Evolutionary conservation across 2,797 vertebrate genomes (phyloP), one percentile per base, ranked within the genome.

Genomic region (Gobionotothen gibberifrons): DNA sequence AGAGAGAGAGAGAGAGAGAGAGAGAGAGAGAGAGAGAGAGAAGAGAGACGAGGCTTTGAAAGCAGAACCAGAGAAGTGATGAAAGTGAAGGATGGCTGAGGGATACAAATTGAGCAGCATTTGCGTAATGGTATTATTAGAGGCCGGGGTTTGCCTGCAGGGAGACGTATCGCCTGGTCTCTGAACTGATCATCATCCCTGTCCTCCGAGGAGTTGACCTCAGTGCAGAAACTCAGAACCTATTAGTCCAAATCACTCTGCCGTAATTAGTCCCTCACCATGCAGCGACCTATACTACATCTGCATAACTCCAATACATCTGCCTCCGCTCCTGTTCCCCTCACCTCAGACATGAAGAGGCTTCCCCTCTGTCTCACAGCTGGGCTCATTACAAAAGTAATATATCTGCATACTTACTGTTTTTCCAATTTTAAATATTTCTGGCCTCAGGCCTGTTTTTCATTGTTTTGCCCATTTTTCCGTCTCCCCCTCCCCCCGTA

Each of bases 161-260:
- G 69, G 82, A 84, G 57, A 79, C 48, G 26, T 67, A 84, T 90
- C 16, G 52, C 79, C 71, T 74, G 78, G 78, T 74, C 64, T 86
- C 77, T 67, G 79, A 82, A 77, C 82, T 70, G 85, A 87, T 88
- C 80, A 74, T 84, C 56, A 69, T 76, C 36, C 86, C 55, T 76
- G 74, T 79, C 78, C 89, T 87, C 82, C 69, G 68, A 82, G 82
- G 81, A 82, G 68, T 67, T 89, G 89, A 86, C 86, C 83, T 79
- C 71, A 48, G 86, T 73, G 69, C 89, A 72, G 46, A 74, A 57
- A 69, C 79, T 83, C 83, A 72, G 22, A 82, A 85, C 79, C 75
- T 83, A 88, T 91, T 90, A 87, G 82, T 86, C 74, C 76, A 87
- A 86, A 90, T 91, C 87, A 87, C 83, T 83, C 78, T 47, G 44